Percentiles rank a stretch among this genome's conserved stretches.
Conservation (phyloP, 2,797 vertebrate genomes). For the Smutsia gigantea region DNA sequence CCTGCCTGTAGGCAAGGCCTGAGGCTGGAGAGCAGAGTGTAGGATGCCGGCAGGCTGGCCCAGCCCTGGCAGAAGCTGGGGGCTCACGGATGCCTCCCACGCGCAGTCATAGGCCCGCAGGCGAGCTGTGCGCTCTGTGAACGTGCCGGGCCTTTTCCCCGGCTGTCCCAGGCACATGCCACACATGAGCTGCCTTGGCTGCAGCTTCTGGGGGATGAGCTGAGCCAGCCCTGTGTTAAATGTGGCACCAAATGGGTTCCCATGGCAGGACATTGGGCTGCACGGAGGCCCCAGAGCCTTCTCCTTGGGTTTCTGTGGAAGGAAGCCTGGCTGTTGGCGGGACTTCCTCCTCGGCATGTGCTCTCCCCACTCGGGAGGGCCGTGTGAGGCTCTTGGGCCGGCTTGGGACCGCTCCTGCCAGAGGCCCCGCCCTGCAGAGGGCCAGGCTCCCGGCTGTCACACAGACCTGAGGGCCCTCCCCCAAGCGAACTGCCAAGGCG, state of each 20-base stretch:
- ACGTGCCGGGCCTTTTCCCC: neutral
- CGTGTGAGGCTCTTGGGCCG: neutral
- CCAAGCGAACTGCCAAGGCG: rapidly evolving
- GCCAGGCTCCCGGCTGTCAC: neutral
- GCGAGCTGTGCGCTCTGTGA: no score
- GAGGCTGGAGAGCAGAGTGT: neutral
- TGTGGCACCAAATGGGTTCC: neutral
- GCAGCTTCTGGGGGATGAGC: neutral
- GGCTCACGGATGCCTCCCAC: neutral
- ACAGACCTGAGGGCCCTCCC: neutral
- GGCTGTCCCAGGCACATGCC: rapidly evolving
- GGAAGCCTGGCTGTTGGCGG: neutral
- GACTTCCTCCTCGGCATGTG: neutral
- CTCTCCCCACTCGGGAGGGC: neutral
- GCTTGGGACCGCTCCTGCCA: neutral
- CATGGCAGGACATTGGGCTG: neutral
- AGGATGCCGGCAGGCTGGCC: neutral
- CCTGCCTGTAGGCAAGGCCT: neutral
- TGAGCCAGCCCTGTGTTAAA: rapidly evolving
- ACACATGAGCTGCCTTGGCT: neutral
- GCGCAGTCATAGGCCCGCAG: neutral
- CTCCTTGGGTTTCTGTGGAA: neutral
- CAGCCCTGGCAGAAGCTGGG: neutral
- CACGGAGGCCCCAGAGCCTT: neutral
- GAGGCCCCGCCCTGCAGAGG: neutral